A percentile compares a stretch with the other conserved stretches of the same genome.
Conservation (phyloP, 1,140 invertebrate species). For the Calycopis cecrops region DNA sequence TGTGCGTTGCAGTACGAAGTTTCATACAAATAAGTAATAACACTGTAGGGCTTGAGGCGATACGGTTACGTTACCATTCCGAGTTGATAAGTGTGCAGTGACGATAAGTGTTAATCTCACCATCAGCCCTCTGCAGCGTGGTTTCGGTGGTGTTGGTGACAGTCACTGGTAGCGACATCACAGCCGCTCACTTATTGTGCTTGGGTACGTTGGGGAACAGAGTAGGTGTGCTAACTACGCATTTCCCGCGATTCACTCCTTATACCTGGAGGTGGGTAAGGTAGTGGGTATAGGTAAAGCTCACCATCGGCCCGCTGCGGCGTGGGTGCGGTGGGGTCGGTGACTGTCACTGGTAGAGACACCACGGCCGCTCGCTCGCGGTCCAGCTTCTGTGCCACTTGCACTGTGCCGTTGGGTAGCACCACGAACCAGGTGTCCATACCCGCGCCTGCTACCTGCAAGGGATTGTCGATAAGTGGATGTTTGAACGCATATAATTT, state of each 20-base stretch:
- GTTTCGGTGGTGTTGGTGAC: constrained; percentile 89
- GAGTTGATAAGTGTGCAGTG: too few relatives aligned
- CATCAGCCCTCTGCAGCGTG: constrained; percentile 85
- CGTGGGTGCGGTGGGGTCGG: constrained; percentile 85
- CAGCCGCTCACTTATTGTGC: constrained; percentile 82
- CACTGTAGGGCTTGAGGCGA: too few relatives aligned
- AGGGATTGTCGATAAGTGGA: too few relatives aligned
- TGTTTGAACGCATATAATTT: too few relatives aligned
- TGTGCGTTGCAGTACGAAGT: too few relatives aligned
- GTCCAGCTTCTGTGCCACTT: constrained; percentile 79
- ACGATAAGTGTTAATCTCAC: constrained; percentile 46
- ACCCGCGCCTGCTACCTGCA: constrained; percentile 65
- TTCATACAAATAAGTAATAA: too few relatives aligned
- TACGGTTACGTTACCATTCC: too few relatives aligned
- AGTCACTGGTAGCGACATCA: constrained; percentile 84
- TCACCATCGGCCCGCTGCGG: constrained; percentile 87
- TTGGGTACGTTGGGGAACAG: too few relatives aligned
- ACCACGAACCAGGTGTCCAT: constrained; percentile 84
- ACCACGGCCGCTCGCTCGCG: constrained; percentile 84
- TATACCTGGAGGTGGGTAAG: too few relatives aligned
- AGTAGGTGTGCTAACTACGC: too few relatives aligned
- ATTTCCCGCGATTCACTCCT: too few relatives aligned
- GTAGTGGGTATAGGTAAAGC: too few relatives aligned
- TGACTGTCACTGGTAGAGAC: constrained; percentile 85
- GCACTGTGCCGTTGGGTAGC: constrained; percentile 81